Base-by-base conservation (phyloP, 1,140 invertebrate species). In the Anastrepha obliqua region DNA sequence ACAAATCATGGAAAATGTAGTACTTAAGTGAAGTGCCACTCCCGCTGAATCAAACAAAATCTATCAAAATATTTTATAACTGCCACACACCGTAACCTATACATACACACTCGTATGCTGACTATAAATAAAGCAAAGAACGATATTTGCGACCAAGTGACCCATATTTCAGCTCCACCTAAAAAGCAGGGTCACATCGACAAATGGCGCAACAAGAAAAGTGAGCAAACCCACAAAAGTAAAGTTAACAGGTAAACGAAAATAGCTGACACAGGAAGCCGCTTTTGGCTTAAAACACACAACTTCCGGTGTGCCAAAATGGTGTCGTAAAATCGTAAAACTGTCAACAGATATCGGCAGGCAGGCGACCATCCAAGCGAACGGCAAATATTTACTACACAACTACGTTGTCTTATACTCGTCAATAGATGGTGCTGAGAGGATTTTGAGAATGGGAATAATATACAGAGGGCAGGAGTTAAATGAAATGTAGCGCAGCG, bases 311-410 rank as follows among this genome's bases (percentile, higher is more conserved):
- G n/a, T 1, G 64, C 64, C 39, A 67, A 67, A 65, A 13, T 13
- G 20, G 29, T 67, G 64, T 42, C 64, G 64, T 67, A 39, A 67
- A 39, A 11, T 42, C 64, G 64, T 67, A 67, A 67, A 67, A 67
- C 64, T 13, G 64, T 42, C 64, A 67, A 39, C 64, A 67, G 9
- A 9, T 13, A 11, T 3, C 11, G 3, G 29, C 8, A 29, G 11
- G 29, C 64, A 42, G 39, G 3, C 64, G 9, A 13, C 51, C 51
- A 55, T 8, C 51, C 6, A 55, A 55, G 11, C 51, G 6, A 6
- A 55, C 51, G 51, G 6, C 51, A 55, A 55, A 55, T 55, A 55
- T 55, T 55, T 55, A 55, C 51, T 55, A 55, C 51, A 55, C 51
- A 55, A 55, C 51, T 55, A 55, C 9, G 51, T 9, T 55, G 9